Evolutionary conservation across 2,888 invertebrate genomes (phyloP).

Genomic region (Ennomos quercinarius): DNA sequence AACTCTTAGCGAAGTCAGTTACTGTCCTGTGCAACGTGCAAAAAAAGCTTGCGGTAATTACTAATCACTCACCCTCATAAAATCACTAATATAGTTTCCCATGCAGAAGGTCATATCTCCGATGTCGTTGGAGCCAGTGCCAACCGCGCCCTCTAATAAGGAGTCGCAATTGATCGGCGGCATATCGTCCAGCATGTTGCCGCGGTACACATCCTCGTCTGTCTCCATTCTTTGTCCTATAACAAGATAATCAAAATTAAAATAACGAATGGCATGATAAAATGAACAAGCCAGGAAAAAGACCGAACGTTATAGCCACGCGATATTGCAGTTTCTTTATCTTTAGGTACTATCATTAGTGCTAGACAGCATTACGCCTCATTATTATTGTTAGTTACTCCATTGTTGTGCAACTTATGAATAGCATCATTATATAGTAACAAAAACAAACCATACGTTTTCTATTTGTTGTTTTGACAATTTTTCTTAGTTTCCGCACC

Average conservation of each 20-base stretch:
- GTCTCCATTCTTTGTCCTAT: slow-evolving; percentile 65
- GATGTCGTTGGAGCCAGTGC: slow-evolving; percentile 84
- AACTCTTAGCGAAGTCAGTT: too few relatives aligned
- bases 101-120: slow-evolving; percentile 94
- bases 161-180: slow-evolving; percentile 71
- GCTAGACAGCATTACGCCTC: too few relatives aligned
- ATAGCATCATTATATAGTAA: too few relatives aligned
- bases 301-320: too few relatives aligned
- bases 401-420: too few relatives aligned
- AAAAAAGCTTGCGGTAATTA: neutral
- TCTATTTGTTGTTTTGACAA: too few relatives aligned
- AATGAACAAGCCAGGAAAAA: neutral
- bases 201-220: slow-evolving; percentile 65
- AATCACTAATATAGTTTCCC: slow-evolving; percentile 93
- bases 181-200: slow-evolving; percentile 70
- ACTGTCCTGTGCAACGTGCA: too few relatives aligned
- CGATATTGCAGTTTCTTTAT: too few relatives aligned
- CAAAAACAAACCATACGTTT: too few relatives aligned
- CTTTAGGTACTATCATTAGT: too few relatives aligned
- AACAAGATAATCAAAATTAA: slow-evolving; percentile 14
- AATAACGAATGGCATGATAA: neutral
- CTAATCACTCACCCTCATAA: slow-evolving; percentile 88
- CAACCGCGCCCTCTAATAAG: slow-evolving; percentile 62
- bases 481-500: too few relatives aligned
- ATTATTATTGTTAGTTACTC: too few relatives aligned